A percentile compares a stretch with the other conserved stretches of the same genome.
Evolutionary conservation across 2,113 vertebrate genomes (phyloP).

Genomic region (Pavo muticus): DNA sequence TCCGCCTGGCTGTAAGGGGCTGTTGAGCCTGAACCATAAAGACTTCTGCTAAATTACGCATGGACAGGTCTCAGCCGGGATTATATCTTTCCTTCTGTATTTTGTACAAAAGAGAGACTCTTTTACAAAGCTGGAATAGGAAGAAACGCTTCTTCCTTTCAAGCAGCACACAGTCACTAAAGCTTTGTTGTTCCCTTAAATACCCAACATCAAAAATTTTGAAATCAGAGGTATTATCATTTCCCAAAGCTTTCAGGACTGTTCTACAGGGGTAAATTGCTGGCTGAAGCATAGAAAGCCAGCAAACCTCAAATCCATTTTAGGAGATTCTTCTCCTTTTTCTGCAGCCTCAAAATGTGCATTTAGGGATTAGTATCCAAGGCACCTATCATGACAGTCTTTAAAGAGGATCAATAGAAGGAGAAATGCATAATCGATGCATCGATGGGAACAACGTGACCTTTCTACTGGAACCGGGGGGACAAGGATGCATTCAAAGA

Average conservation of each 20-base stretch:
- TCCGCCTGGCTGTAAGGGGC: constrained; percentile 37
- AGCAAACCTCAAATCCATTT: constrained; percentile 8
- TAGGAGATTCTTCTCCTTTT: constrained; percentile 18
- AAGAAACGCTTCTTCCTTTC: neutral
- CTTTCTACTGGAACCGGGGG: constrained; percentile 31
- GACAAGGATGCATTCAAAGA: constrained; percentile 7
- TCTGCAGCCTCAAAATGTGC: neutral
- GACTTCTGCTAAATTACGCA: neutral
- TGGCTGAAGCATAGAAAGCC: neutral
- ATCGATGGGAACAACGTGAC: constrained; percentile 48
- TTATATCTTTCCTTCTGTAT: neutral
- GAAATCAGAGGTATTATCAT: constrained; percentile 36
- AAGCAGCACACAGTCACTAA: neutral
- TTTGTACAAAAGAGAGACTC: neutral
- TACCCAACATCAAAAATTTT: constrained; percentile 15
- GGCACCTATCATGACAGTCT: constrained; percentile 43
- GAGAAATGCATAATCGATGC: constrained; percentile 54
- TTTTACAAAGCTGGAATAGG: neutral
- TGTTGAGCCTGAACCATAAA: neutral
- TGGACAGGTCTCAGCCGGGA: neutral
- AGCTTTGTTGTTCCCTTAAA: constrained; percentile 48
- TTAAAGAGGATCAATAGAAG: constrained; percentile 49
- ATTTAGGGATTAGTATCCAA: constrained; percentile 42
- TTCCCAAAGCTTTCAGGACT: neutral
- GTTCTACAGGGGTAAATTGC: neutral